Evolutionary conservation across 2,888 invertebrate genomes (phyloP), one percentile per base, ranked within the genome.

Genomic region (Leptinotarsa tumamoca): DNA sequence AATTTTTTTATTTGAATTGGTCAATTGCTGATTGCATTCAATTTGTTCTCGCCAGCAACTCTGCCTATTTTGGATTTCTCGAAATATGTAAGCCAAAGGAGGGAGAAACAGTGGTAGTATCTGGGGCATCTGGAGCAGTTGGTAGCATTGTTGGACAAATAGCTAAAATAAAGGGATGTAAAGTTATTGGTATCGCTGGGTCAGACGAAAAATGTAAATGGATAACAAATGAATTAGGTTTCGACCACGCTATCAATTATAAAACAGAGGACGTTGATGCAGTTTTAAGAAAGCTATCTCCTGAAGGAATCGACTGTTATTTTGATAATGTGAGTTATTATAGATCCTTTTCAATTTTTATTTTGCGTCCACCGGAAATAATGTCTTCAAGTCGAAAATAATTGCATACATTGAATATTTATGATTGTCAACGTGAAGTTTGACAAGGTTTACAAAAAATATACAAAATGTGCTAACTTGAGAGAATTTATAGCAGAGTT

Each of bases 61-160:
- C 94, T 4, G 94, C 95, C 0, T 94, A 94, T 84, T 94, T 95
- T 88, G 95, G 95, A 1, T 88, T 95, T 13, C 87, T 92, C 78
- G 93, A 95, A 81, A 89, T 94, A 77, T 94, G 94, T 80, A 87
- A 92, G 74, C 94, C 95, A 3, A 93, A 94, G 88, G 82, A 90
- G 13, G 94, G 94, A 13, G 94, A 95, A 86, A 93, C 93, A 0
- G 90, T 95, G n/a, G 92, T 93, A 1, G 91, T 95, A 3, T 92
- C 92, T 54, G 92, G 92, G 4, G 95, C 95, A 21, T 95, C 94
- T 50, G 95, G 95, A 18, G 95, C 94, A 51, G 95, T 95, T 15
- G 95, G 95, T 7, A 92, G 91, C 75, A 90, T 93, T 69, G 95
- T 94, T 51, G 95, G 95, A 3, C 95, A 95, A 89, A 93, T 95